Evolutionary conservation across 2,888 invertebrate genomes (phyloP).

Genomic region (Trissolcus brochymenae): DNA sequence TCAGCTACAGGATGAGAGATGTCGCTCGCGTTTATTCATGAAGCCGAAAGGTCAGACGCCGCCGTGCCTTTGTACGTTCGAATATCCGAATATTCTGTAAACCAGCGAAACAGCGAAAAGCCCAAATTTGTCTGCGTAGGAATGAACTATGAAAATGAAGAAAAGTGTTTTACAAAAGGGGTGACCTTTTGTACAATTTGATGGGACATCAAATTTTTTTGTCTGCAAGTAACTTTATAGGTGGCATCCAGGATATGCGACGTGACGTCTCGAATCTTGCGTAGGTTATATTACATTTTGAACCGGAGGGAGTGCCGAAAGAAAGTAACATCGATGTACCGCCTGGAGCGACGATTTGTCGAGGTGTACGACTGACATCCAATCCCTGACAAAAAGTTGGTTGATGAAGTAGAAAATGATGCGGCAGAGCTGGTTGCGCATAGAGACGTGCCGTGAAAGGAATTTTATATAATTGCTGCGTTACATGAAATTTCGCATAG

Average conservation of each 20-base stretch:
- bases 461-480: conserved; percentile 44
- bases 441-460: conserved; percentile 40
- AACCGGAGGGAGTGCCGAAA: conserved; percentile 57
- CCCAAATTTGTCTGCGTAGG: not conserved
- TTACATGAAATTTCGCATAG: conserved; percentile 17
- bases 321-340: conserved; percentile 44
- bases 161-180: not conserved
- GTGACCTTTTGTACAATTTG: not conserved
- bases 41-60: conserved; percentile 48
- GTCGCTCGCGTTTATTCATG: conserved; percentile 54
- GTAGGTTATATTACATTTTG: conserved; percentile 50
- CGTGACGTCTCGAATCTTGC: conserved; percentile 35
- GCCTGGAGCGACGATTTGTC: conserved; percentile 46
- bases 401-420: conserved; percentile 41
- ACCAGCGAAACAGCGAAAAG: no score
- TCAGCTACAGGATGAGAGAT: conserved; percentile 25
- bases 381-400: conserved; percentile 25
- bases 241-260: not conserved
- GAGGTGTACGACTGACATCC: conserved; percentile 34
- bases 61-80: conserved; percentile 39
- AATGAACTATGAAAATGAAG: not conserved
- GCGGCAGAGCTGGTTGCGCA: conserved; percentile 31
- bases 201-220: no score
- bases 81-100: not conserved
- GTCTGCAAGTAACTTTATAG: not conserved